Evolutionary conservation across 2,113 vertebrate species (phyloP).

Genomic region (Leptosomus discolor): DNA sequence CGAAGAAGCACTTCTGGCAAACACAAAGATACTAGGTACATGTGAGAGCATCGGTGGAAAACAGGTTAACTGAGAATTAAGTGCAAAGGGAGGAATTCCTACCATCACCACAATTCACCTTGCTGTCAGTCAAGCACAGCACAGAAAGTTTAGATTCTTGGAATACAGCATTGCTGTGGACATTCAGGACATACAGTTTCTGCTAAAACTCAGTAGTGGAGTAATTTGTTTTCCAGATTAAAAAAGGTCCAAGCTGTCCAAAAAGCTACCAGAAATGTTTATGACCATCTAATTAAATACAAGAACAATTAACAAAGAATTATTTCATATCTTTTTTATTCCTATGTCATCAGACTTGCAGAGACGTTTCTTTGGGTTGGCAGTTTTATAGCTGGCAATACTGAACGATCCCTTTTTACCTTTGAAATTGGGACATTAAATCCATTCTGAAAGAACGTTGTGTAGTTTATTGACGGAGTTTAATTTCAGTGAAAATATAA

Average conservation of each 20-base stretch:
- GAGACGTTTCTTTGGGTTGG: background rate
- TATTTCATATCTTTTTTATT: background rate
- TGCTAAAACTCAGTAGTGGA: background rate
- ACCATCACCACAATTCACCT: background rate
- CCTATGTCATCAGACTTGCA: background rate
- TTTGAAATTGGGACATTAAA: background rate
- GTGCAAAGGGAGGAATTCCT: background rate
- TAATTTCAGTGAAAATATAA: background rate
- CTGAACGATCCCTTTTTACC: background rate
- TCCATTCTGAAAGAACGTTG: background rate
- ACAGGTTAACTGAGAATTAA: background rate
- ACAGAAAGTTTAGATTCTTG: background rate
- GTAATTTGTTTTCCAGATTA: background rate
- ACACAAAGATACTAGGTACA: conserved; percentile 90
- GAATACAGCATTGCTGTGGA: background rate
- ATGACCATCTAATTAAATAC: background rate
- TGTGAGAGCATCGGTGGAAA: background rate
- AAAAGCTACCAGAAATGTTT: background rate
- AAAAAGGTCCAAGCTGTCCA: background rate
- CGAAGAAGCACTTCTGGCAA: conserved; percentile 93
- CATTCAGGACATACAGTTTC: background rate
- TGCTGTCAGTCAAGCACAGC: background rate
- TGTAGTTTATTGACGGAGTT: background rate
- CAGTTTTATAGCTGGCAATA: background rate
- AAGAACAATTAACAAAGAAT: background rate